A percentile compares a stretch with the other conserved stretches of the same genome.
Evolutionary conservation across 2,888 invertebrate genomes (phyloP).

Genomic region (Clivina fossor): DNA sequence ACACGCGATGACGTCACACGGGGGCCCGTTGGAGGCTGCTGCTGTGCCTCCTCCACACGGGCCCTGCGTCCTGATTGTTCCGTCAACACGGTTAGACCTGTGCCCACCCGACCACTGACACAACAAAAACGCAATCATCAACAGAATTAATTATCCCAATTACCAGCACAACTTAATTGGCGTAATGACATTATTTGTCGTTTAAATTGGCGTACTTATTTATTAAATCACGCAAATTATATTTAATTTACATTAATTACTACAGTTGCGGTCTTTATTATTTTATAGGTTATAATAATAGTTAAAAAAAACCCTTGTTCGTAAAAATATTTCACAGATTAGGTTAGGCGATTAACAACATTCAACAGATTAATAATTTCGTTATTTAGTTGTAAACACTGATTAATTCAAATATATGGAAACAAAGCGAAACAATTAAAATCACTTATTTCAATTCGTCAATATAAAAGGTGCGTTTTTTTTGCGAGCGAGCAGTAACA

Average conservation of each 20-base stretch:
- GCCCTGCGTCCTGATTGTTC: conserved; percentile 61
- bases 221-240: no score
- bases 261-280: no score
- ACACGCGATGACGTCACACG: conserved; percentile 40
- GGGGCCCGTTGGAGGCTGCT: conserved; percentile 51
- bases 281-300: no score
- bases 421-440: no score
- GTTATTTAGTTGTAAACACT: no score
- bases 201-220: no score
- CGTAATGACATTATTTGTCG: not conserved
- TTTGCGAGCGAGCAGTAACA: no score
- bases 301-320: no score
- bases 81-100: conserved; percentile 59
- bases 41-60: conserved; percentile 56
- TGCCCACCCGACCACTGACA: conserved; percentile 44
- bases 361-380: no score
- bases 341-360: no score
- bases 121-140: conserved; percentile 37
- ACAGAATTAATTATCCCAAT: conserved; percentile 14
- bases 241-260: conserved; percentile 15
- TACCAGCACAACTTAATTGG: not conserved
- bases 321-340: no score
- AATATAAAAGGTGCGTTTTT: conserved; percentile 6
- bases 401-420: no score
- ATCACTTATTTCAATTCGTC: conserved; percentile 10